A percentile compares a stretch with the other conserved stretches of the same genome.
phyloP scores from a whole-genome alignment of 2,113 vertebrate genomes.

The Pomatorhinus ruficollis region DNA sequence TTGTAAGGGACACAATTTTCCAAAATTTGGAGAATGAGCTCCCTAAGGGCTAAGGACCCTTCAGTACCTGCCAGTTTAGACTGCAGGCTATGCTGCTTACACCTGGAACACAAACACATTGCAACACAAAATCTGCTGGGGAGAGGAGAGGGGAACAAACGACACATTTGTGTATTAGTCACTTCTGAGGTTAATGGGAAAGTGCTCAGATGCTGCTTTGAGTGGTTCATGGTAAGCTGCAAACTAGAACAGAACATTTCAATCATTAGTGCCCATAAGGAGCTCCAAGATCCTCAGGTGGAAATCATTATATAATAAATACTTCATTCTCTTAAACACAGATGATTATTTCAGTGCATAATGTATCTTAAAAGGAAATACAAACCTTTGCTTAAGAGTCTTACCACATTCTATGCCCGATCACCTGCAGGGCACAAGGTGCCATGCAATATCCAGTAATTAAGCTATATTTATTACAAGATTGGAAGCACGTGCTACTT shows the following conservation, averaged over 20 bases:
- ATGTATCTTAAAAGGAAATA: constrained; percentile 47
- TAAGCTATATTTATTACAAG: constrained; percentile 38
- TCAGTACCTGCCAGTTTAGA: background rate
- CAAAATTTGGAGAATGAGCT: background rate
- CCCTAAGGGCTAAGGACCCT: background rate
- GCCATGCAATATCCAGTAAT: constrained; percentile 51
- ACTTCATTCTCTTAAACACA: background rate
- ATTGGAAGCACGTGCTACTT: constrained; percentile 1
- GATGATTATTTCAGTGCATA: constrained; percentile 3
- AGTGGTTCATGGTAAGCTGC: background rate
- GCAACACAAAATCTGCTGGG: background rate
- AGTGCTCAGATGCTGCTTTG: background rate
- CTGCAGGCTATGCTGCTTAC: background rate
- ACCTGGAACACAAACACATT: background rate
- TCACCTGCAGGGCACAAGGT: constrained; percentile 43
- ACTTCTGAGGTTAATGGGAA: constrained; percentile 40
- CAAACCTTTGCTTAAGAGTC: constrained; percentile 46
- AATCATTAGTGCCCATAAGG: background rate
- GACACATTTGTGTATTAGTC: background rate
- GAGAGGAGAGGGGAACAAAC: background rate
- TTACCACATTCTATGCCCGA: constrained; percentile 20
- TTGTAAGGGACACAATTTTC: background rate
- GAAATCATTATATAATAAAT: constrained; percentile 21
- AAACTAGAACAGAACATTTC: background rate
- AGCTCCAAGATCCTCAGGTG: background rate